phyloP scores from a whole-genome alignment of 2,113 vertebrate genomes.

The Aegypius monachus region DNA sequence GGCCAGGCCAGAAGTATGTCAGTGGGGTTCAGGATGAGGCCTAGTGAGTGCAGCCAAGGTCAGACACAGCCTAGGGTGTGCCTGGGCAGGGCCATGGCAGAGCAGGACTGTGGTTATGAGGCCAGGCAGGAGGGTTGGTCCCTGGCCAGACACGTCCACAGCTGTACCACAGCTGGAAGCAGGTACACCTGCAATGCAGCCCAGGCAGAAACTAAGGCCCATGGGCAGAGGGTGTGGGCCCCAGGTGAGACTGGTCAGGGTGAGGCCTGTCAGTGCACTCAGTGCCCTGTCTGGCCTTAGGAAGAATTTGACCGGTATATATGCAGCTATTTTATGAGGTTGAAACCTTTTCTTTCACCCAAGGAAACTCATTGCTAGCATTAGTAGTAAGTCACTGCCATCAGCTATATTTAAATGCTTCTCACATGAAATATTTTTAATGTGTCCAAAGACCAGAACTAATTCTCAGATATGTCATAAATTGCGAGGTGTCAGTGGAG shows the following conservation, averaged over 20 bases:
- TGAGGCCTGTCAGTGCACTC: background rate
- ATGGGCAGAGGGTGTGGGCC: background rate
- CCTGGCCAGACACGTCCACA: rapidly evolving
- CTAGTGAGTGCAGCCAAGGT: background rate
- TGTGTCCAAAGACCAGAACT: background rate
- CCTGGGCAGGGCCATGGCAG: background rate
- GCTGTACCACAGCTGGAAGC: background rate
- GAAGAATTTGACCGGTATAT: background rate
- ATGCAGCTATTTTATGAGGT: background rate
- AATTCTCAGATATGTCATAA: background rate
- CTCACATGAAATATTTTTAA: background rate
- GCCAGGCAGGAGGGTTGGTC: background rate
- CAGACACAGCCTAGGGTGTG: background rate
- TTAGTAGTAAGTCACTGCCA: background rate
- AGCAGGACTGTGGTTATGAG: background rate
- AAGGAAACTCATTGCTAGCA: background rate
- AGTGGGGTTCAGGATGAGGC: background rate
- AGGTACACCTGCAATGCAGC: background rate
- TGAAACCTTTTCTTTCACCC: background rate
- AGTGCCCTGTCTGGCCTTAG: background rate
- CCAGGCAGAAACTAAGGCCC: background rate
- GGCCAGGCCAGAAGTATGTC: background rate
- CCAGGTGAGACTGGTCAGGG: background rate
- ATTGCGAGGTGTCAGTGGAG: background rate
- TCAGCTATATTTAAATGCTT: background rate